Evolutionary conservation across 2,888 invertebrate species (phyloP).

Genomic region (Rhabditoides inermis): DNA sequence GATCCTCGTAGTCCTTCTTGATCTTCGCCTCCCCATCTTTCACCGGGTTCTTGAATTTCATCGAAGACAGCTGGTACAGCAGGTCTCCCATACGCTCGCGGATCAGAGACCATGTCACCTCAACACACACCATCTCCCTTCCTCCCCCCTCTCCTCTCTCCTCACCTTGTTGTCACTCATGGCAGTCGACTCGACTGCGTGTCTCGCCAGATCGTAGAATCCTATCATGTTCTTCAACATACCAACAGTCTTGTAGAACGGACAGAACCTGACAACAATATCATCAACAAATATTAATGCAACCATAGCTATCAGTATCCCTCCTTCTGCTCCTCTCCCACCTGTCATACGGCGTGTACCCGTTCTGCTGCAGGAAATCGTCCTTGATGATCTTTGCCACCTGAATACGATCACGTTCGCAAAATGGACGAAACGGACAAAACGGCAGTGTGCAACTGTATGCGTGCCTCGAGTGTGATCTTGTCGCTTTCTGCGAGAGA

Average conservation of each 20-base stretch:
- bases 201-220: constrained; percentile 93
- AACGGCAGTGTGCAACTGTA: no score
- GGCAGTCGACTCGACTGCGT: constrained; percentile 92
- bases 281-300: no score
- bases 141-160: neutral
- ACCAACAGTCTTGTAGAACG: constrained; percentile 99
- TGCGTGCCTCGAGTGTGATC: constrained; percentile 95
- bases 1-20: constrained; percentile 86
- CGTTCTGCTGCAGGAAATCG: constrained; percentile 98
- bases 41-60: constrained; percentile 99
- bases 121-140: neutral
- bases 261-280: constrained; percentile 78
- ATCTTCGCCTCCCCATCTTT: constrained; percentile 87
- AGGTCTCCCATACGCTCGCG: constrained; percentile 89
- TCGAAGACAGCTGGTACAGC: constrained; percentile 88
- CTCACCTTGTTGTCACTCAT: constrained; percentile 84
- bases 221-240: constrained; percentile 95
- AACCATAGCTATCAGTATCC: no score
- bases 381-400: constrained; percentile 74
- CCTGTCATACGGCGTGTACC: constrained; percentile 63
- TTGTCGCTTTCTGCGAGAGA: constrained; percentile 89
- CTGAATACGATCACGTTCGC: no score
- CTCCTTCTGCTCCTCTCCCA: no score
- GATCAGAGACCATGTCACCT: constrained; percentile 77
- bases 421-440: no score